Conservation (phyloP, 2,797 vertebrate genomes). For the Acanthurus leucopareius region DNA sequence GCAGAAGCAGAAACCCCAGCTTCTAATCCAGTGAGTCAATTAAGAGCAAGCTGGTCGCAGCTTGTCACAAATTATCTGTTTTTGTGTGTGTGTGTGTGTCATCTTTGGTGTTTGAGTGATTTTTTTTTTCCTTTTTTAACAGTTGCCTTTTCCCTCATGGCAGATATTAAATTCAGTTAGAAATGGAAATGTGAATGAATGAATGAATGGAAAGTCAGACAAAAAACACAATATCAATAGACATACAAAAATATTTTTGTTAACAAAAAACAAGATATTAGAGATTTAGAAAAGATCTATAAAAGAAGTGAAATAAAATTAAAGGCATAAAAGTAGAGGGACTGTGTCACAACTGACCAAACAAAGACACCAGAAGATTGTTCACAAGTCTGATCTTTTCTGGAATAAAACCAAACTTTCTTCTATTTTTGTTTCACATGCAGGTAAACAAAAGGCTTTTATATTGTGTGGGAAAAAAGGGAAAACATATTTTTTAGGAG, state of each 20-base stretch:
- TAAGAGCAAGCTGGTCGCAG: slow-evolving; percentile 40
- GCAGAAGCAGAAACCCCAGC: slow-evolving; percentile 18
- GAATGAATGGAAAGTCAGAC: not conserved
- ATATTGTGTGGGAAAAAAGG: too few species aligned
- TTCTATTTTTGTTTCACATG: not conserved
- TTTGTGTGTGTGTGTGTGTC: not conserved
- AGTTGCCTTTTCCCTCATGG: too few species aligned
- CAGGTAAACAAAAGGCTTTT: not conserved
- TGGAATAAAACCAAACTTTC: not conserved
- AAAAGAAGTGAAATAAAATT: not conserved
- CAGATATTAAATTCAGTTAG: too few species aligned
- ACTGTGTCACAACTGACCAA: too few species aligned
- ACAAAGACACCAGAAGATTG: not conserved
- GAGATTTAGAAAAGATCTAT: not conserved
- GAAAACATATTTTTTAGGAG: too few species aligned
- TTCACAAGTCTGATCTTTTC: not conserved
- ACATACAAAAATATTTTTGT: not conserved
- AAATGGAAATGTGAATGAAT: too few species aligned
- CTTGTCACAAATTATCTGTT: slow-evolving; percentile 31
- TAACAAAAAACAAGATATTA: not conserved
- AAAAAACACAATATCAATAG: not conserved
- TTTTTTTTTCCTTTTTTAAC: not conserved
- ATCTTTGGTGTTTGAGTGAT: slow-evolving; percentile 17
- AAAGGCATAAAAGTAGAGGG: too few species aligned
- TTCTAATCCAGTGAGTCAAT: slow-evolving; percentile 49